Evolutionary conservation across 2,888 invertebrate species (phyloP).

Genomic region (Idaea biselata): DNA sequence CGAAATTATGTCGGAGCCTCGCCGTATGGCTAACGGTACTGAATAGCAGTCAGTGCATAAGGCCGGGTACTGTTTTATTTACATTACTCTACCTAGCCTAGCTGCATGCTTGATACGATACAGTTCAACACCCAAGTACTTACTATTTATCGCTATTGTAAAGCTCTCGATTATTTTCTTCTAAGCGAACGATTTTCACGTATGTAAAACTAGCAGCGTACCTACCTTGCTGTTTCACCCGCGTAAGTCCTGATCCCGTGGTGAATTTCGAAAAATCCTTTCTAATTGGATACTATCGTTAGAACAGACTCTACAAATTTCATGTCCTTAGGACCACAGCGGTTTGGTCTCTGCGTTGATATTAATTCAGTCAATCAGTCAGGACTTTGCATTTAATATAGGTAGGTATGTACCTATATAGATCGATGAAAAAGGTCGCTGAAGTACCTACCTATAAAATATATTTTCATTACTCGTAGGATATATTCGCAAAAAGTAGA

Average conservation of each 20-base stretch:
- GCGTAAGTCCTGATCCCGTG: background rate
- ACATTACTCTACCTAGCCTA: conserved; percentile 49
- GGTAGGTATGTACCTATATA: no score
- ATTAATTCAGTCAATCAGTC: no score
- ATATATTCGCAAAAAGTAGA: no score
- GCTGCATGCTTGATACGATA: conserved; percentile 35
- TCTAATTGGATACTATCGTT: no score
- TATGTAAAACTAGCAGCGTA: background rate
- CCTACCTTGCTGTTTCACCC: background rate
- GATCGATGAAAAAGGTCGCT: no score
- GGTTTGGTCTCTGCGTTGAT: no score
- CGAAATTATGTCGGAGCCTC: conserved; percentile 55
- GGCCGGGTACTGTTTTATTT: conserved; percentile 53
- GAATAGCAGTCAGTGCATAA: conserved; percentile 55
- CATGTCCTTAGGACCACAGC: no score
- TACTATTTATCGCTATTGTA: background rate
- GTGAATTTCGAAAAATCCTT: background rate
- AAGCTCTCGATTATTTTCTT: background rate
- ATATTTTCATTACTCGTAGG: no score
- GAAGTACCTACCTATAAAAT: no score
- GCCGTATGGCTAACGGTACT: conserved; percentile 61
- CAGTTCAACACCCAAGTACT: conserved; percentile 28
- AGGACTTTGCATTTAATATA: no score
- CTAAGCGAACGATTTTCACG: background rate
- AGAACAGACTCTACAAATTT: no score